phyloP scores from a whole-genome alignment of 2,888 invertebrate species.

The Hedya salicella region DNA sequence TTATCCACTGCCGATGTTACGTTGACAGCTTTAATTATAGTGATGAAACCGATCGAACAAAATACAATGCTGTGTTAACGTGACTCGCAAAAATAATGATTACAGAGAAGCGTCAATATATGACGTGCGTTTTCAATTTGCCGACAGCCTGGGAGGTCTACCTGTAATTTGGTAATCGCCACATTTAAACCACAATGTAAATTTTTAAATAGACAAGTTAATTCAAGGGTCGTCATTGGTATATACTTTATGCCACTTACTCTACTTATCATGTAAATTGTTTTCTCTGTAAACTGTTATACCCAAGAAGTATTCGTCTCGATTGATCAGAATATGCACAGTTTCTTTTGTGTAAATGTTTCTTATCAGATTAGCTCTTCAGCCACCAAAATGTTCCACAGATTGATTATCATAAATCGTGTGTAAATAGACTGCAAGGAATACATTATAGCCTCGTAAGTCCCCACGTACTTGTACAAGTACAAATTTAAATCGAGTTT shows the following conservation, averaged over 20 bases:
- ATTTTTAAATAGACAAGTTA: conserved; percentile 44
- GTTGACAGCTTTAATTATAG: conserved; percentile 31
- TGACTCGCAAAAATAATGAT: neutral
- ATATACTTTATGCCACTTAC: conserved; percentile 22
- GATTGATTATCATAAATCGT: no score
- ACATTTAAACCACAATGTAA: conserved; percentile 45
- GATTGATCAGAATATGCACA: no score
- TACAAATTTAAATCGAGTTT: no score
- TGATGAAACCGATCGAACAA: neutral
- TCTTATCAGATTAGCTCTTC: no score
- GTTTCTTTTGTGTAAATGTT: no score
- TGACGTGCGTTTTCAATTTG: neutral
- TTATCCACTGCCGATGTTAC: conserved; percentile 23
- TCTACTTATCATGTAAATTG: conserved; percentile 24
- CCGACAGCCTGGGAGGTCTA: conserved; percentile 34
- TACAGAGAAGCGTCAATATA: conserved; percentile 20
- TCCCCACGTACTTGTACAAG: no score
- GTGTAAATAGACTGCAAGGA: no score
- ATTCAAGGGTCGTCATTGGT: conserved; percentile 33
- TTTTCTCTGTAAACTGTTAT: conserved; percentile 8
- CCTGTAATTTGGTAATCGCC: conserved; percentile 49
- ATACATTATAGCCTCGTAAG: no score
- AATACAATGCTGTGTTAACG: conserved; percentile 16
- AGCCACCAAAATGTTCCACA: no score
- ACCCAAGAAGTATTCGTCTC: neutral